These are phyloP conservation scores for Brotula barbata DNA, from an alignment of 2,797 vertebrate species.

Conservation along the genomic window DNA sequence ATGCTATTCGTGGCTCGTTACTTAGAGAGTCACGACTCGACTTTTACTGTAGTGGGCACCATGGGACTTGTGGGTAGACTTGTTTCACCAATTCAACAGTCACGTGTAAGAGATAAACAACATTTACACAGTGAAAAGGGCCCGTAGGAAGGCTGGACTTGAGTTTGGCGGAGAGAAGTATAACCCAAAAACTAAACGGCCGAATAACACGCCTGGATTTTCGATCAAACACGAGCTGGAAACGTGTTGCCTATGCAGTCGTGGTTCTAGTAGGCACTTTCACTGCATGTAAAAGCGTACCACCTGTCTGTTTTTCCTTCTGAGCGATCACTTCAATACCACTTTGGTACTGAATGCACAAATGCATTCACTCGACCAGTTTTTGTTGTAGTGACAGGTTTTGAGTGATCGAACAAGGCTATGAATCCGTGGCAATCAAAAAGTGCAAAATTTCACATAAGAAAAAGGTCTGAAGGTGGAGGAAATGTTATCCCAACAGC, in stretches of 20 bases:
- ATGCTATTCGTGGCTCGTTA: slow-evolving; percentile 39
- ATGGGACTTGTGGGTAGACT: slow-evolving; percentile 11
- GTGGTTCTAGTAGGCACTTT: no score
- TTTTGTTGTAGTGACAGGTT: background rate
- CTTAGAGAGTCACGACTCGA: slow-evolving; percentile 16
- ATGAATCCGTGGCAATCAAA: slow-evolving; percentile 9
- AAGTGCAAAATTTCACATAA: slow-evolving; percentile 44
- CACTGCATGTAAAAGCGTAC: no score
- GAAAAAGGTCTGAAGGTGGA: background rate
- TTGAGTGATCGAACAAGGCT: background rate
- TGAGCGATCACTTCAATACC: slow-evolving; percentile 9
- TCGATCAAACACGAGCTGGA: no score
- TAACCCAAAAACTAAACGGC: slow-evolving; percentile 15
- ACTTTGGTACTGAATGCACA: slow-evolving; percentile 10
- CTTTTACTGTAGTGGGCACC: slow-evolving; percentile 22
- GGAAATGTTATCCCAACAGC: background rate
- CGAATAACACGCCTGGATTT: slow-evolving; percentile 4
- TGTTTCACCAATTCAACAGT: background rate
- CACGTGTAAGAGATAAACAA: background rate
- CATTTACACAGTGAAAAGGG: background rate
- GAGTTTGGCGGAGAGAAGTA: slow-evolving; percentile 25
- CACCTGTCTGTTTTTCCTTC: slow-evolving; percentile 3
- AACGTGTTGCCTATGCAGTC: no score
- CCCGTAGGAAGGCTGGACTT: background rate
- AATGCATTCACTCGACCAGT: background rate